Conservation (phyloP, 2,113 vertebrate genomes). For the Spea bombifrons region DNA sequence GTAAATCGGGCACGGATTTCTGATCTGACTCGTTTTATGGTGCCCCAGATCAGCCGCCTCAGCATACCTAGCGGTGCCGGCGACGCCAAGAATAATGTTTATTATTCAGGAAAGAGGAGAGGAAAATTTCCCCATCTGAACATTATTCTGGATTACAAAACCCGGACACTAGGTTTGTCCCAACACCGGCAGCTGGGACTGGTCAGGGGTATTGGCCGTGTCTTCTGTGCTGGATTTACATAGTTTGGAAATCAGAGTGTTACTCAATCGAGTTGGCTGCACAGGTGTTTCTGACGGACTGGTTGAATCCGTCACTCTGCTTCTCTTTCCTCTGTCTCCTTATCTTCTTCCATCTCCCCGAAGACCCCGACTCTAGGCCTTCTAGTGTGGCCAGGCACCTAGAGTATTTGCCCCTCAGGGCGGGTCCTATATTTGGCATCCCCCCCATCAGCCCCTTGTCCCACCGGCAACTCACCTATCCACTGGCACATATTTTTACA, state of each 20-base stretch:
- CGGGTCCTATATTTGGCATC: no score
- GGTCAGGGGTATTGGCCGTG: background rate
- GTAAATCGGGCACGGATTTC: background rate
- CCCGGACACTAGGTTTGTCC: background rate
- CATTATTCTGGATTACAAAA: background rate
- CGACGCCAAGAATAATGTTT: constrained; percentile 1
- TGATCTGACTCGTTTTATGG: background rate
- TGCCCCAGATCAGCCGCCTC: background rate
- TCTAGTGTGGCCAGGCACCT: no score
- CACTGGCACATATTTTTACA: no score
- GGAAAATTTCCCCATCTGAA: background rate
- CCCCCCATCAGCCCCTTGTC: no score
- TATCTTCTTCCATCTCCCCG: no score
- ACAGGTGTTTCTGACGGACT: background rate
- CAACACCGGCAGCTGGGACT: background rate
- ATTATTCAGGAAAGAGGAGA: constrained; percentile 11
- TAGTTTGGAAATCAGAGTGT: background rate
- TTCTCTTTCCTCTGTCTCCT: no score
- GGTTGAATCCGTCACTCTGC: no score
- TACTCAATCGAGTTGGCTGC: background rate
- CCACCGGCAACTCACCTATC: no score
- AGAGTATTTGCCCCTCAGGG: no score
- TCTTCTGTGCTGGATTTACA: background rate
- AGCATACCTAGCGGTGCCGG: constrained; percentile 3
- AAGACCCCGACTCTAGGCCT: no score